phyloP scores from a whole-genome alignment of 2,113 vertebrate species.

The Holacanthus passer region DNA sequence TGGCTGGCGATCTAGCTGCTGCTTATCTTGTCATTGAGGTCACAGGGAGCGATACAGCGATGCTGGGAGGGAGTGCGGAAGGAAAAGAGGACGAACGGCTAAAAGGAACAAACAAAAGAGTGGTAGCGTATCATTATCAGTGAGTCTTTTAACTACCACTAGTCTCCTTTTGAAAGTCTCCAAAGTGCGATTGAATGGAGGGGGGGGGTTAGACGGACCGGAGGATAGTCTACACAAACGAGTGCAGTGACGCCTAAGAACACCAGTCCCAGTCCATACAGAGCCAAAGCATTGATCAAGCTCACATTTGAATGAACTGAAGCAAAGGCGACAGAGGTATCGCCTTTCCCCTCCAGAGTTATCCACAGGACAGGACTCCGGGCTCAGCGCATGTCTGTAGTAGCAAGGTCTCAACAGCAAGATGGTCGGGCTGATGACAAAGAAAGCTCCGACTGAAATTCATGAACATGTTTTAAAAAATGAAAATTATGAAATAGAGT shows the following conservation, averaged over 20 bases:
- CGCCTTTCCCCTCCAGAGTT: constrained; percentile 70
- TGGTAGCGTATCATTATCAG: constrained; percentile 6
- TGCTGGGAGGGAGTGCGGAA: constrained; percentile 4
- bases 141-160: constrained; percentile 51
- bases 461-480: neutral
- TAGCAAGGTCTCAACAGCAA: neutral
- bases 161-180: constrained; percentile 57
- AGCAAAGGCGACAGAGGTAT: constrained; percentile 73
- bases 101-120: neutral
- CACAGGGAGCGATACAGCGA: constrained; percentile 3
- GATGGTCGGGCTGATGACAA: neutral
- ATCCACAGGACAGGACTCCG: constrained; percentile 59
- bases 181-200: constrained; percentile 43
- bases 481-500: neutral
- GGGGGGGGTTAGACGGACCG: constrained; percentile 27
- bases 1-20: constrained; percentile 38
- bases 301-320: constrained; percentile 80
- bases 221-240: constrained; percentile 77
- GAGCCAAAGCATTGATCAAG: constrained; percentile 85
- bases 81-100: neutral
- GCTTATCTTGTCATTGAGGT: constrained; percentile 64
- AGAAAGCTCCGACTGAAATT: neutral
- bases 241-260: constrained; percentile 81
- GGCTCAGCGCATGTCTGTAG: constrained; percentile 55
- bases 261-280: constrained; percentile 81